Conservation (phyloP, 2,888 invertebrate species). For the Aquatica leii region DNA sequence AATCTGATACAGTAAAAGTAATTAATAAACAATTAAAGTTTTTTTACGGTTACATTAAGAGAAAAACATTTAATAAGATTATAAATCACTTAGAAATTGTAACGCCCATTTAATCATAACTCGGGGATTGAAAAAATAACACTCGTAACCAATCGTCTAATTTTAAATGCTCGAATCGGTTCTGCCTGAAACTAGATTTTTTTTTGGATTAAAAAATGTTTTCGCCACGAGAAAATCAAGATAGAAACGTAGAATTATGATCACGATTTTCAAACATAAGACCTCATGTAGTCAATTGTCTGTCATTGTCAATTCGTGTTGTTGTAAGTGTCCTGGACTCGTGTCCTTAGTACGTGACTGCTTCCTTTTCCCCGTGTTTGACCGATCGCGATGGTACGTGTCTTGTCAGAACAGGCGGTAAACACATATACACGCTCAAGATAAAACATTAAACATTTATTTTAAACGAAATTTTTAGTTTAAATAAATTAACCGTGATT, state of each 20-base stretch:
- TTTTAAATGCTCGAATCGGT: too few relatives aligned
- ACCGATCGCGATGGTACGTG: conserved; percentile 46
- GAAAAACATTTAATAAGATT: too few relatives aligned
- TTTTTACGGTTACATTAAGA: too few relatives aligned
- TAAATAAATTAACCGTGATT: conserved; percentile 36
- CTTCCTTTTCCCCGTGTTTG: conserved; percentile 37
- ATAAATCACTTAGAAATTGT: too few relatives aligned
- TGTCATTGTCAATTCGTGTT: conserved; percentile 46
- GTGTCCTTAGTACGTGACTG: conserved; percentile 38
- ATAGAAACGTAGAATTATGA: conserved; percentile 28
- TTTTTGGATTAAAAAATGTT: not conserved
- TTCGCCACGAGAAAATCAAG: conserved; percentile 15
- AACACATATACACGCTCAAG: conserved; percentile 34
- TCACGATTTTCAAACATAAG: conserved; percentile 39
- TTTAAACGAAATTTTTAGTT: conserved; percentile 31
- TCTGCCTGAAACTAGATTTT: not conserved
- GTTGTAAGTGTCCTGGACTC: conserved; percentile 42
- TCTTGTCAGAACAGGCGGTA: conserved; percentile 38
- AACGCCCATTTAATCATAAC: too few relatives aligned
- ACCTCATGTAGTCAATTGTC: conserved; percentile 46
- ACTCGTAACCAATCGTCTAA: too few relatives aligned
- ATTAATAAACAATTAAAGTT: too few relatives aligned
- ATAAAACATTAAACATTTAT: conserved; percentile 40
- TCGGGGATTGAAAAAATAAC: too few relatives aligned
- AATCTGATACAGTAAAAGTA: too few relatives aligned